A percentile compares a stretch with the other conserved stretches of the same genome.
Conservation (phyloP, 2,113 vertebrate genomes). For the Eolophus roseicapilla region DNA sequence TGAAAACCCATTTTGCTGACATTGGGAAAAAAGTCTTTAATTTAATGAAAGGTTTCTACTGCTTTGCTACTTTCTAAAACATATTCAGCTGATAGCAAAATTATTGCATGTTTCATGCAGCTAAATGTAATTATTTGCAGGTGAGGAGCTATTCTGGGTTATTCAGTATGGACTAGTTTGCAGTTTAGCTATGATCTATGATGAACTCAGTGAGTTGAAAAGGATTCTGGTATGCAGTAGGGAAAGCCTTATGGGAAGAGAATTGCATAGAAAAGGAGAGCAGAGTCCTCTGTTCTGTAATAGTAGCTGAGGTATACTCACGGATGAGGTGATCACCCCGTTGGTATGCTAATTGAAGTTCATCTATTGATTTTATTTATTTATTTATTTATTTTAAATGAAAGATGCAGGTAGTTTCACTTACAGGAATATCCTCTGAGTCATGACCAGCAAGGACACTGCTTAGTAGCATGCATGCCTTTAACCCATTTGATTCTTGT, state of each 20-base stretch:
- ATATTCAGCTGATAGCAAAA: background rate
- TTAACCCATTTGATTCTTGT: background rate
- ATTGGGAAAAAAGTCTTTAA: background rate
- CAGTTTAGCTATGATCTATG: conserved; percentile 52
- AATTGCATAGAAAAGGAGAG: conserved; percentile 1
- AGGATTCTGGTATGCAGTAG: conserved; percentile 14
- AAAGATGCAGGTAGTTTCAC: background rate
- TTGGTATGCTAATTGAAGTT: background rate
- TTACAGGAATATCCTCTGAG: background rate
- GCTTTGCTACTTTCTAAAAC: background rate
- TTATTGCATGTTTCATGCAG: background rate
- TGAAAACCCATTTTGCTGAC: background rate
- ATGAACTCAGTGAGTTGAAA: conserved; percentile 42
- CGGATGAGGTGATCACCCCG: fast-evolving
- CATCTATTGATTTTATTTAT: background rate
- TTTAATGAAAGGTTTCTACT: background rate
- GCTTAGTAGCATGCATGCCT: background rate
- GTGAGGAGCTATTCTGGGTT: conserved; percentile 39
- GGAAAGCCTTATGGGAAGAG: conserved; percentile 20
- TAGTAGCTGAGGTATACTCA: conserved; percentile 32
- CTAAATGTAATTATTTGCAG: conserved; percentile 40
- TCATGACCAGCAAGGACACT: background rate
- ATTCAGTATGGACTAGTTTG: conserved; percentile 55
- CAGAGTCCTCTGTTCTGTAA: background rate
- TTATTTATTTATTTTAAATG: background rate